Base-by-base conservation (phyloP, 2,888 invertebrate species). In the Tromatobia lineatoria region DNA sequence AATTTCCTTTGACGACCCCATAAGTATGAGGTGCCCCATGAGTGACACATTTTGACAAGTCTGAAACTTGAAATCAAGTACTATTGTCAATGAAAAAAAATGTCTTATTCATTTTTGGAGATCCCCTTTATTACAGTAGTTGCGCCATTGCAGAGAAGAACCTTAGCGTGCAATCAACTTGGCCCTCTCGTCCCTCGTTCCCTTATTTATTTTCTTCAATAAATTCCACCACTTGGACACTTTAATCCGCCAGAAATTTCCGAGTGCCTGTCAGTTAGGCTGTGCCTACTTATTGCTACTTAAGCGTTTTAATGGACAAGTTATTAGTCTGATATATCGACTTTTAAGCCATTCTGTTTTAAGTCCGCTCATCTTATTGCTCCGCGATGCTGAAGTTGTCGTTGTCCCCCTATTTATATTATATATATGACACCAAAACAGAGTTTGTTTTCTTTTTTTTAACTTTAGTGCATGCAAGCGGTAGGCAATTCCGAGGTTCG, bases 271-370 rank as follows among this genome's bases (percentile, higher is more conserved):
- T 92, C 92, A 91, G 90, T 92, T 92, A 88, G 90, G 90, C 90
- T 74, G 90, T 88, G 90, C 88, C 88, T 93, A 92, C 93, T 93
- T 93, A 92, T 93, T 91, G 90, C 90, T 91, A 92, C 92, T 91
- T 93, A 91, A 92, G 92, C 90, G 89, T 92, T 93, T 93, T 93
- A 93, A 93, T 93, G 93, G 92, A 92, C 91, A 93, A 93, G 93
- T 93, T 93, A 90, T 91, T 91, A 92, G 90, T 90, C 89, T 92
- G 90, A 92, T 93, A 90, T 92, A 92, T 92, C 89, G 91, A 89
- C 88, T 91, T 91, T 91, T 91, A 91, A 91, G 91, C 91, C 90
- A 71, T 47, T n/a, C 23, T 25, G 75, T 73, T 59, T 74, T 80
- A 84, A 85, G 45, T 74, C 81, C 66, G 38, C 67, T 71, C 69